Evolutionary conservation across 2,888 invertebrate species (phyloP).

Genomic region (Apeira syringaria): DNA sequence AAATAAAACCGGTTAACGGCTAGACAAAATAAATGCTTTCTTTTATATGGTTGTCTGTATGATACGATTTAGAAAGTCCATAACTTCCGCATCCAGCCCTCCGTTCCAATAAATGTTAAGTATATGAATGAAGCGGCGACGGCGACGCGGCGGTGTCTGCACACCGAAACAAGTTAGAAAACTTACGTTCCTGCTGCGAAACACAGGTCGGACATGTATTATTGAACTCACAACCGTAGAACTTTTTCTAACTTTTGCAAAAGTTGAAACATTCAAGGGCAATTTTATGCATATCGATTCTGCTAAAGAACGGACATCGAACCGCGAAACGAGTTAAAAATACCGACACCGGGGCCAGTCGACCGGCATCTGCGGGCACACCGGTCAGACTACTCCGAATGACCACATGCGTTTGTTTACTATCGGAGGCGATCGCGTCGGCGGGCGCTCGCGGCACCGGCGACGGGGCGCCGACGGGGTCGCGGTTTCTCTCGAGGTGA

Average conservation of each 20-base stretch:
- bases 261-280: conserved; percentile 67
- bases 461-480: conserved; percentile 34
- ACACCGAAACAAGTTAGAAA: conserved; percentile 53
- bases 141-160: conserved; percentile 11
- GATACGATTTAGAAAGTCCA: conserved; percentile 56
- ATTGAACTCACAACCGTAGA: conserved; percentile 37
- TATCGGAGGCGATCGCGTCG: conserved; percentile 63
- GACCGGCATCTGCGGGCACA: conserved; percentile 78
- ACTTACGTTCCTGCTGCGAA: conserved; percentile 57
- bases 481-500: conserved; percentile 24
- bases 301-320: conserved; percentile 78
- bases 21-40: conserved; percentile 41
- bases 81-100: conserved; percentile 42
- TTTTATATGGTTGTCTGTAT: conserved; percentile 43
- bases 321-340: conserved; percentile 82
- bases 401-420: conserved; percentile 82
- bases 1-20: conserved; percentile 51
- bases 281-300: conserved; percentile 78
- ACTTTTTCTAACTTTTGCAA: conserved; percentile 56
- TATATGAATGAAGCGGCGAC: conserved; percentile 40
- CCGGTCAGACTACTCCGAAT: conserved; percentile 73
- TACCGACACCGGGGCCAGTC: conserved; percentile 68
- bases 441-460: conserved; percentile 41
- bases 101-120: conserved; percentile 21
- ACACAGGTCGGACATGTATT: conserved; percentile 46